Conservation (phyloP, 2,888 invertebrate genomes). For the Chymomyza amoena region DNA sequence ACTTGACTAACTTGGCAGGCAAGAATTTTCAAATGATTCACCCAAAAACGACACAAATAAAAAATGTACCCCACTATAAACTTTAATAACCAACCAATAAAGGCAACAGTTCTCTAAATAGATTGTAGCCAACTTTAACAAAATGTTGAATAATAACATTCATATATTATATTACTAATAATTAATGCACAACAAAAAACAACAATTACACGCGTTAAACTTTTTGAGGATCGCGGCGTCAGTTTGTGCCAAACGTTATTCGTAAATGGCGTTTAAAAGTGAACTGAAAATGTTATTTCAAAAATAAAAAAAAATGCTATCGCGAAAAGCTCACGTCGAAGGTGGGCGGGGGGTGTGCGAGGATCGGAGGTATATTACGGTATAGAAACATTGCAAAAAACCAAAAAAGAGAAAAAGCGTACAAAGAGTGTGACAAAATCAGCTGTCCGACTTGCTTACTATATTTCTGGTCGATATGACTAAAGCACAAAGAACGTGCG, state of each 20-base stretch:
- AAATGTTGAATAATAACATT: neutral
- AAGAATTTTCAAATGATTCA: neutral
- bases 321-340: neutral
- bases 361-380: too few species aligned
- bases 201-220: neutral
- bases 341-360: too few species aligned
- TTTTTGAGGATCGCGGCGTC: neutral
- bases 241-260: neutral
- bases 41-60: neutral
- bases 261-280: neutral
- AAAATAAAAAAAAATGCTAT: neutral
- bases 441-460: neutral
- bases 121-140: neutral
- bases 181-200: neutral
- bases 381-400: too few species aligned
- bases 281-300: neutral
- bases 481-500: slow-evolving; percentile 1
- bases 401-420: neutral
- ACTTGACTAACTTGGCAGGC: neutral
- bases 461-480: neutral
- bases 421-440: neutral
- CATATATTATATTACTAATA: neutral
- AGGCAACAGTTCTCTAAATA: neutral
- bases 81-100: neutral
- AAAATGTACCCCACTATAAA: neutral